phyloP scores from a whole-genome alignment of 2,113 vertebrate species.

The Vimba vimba region DNA sequence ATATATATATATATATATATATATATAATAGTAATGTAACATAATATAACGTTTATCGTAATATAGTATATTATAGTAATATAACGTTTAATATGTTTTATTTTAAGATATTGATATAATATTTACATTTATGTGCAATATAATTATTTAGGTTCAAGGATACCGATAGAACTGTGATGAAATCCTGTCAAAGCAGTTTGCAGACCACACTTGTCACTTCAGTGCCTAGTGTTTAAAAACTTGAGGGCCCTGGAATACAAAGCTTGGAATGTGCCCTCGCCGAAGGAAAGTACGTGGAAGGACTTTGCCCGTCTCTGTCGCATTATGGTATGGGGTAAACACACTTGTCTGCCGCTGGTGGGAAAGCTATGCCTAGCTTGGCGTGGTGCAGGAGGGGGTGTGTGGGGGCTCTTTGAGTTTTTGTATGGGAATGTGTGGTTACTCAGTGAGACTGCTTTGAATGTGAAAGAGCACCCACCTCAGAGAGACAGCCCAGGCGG shows the following conservation, averaged over 20 bases:
- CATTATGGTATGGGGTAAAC: constrained; percentile 50
- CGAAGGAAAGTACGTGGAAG: constrained; percentile 41
- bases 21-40: no score
- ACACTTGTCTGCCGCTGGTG: constrained; percentile 56
- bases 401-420: constrained; percentile 52
- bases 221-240: constrained; percentile 33
- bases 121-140: neutral
- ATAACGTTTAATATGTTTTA: neutral
- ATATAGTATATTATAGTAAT: no score
- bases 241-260: constrained; percentile 29
- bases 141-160: neutral
- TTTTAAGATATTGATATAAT: neutral
- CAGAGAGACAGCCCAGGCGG: constrained; percentile 56
- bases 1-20: no score
- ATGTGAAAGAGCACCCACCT: constrained; percentile 67
- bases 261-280: constrained; percentile 52
- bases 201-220: constrained; percentile 30
- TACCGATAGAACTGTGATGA: neutral
- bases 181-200: constrained; percentile 35
- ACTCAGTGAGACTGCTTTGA: constrained; percentile 59
- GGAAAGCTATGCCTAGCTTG: constrained; percentile 61
- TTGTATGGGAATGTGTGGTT: constrained; percentile 57
- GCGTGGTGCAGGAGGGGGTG: constrained; percentile 55
- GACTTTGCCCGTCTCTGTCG: constrained; percentile 38
- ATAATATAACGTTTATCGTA: no score